Conservation (phyloP, 2,797 vertebrate genomes). For the Alca torda region DNA sequence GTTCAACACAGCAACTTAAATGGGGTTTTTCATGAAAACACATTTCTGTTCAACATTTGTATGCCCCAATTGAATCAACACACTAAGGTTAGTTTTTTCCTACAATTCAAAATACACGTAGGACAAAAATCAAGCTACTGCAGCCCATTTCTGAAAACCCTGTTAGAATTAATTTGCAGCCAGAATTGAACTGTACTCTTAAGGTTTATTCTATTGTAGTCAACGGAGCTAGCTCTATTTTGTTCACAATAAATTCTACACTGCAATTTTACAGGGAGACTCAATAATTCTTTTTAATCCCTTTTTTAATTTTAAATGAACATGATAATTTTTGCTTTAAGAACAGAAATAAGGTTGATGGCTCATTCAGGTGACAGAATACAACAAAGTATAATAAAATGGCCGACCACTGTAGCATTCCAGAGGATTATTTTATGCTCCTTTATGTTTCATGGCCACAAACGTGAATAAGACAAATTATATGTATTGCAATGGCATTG, state of each 20-base stretch:
- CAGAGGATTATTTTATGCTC: not conserved
- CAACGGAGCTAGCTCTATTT: not conserved
- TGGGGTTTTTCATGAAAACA: not conserved
- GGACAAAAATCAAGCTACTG: not conserved
- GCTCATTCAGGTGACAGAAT: not conserved
- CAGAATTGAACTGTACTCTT: no score
- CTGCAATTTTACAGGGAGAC: not conserved
- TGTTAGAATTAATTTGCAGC: not conserved
- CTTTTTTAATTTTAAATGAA: not conserved
- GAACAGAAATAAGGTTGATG: not conserved
- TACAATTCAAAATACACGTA: not conserved
- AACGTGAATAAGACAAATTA: not conserved
- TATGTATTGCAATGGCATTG: not conserved
- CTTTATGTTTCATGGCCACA: not conserved
- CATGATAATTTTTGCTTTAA: not conserved
- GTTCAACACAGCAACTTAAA: not conserved
- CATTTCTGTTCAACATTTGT: not conserved
- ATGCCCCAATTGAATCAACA: not conserved
- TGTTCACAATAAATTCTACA: not conserved
- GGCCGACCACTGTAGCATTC: not conserved
- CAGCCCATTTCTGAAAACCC: not conserved
- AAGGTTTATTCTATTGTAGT: not conserved
- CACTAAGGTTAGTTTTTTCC: not conserved
- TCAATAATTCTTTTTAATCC: not conserved
- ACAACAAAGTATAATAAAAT: not conserved